These are phyloP conservation scores for Gymnarchus niloticus DNA, from an alignment of 2,113 vertebrate species.

Conservation along the genomic window DNA sequence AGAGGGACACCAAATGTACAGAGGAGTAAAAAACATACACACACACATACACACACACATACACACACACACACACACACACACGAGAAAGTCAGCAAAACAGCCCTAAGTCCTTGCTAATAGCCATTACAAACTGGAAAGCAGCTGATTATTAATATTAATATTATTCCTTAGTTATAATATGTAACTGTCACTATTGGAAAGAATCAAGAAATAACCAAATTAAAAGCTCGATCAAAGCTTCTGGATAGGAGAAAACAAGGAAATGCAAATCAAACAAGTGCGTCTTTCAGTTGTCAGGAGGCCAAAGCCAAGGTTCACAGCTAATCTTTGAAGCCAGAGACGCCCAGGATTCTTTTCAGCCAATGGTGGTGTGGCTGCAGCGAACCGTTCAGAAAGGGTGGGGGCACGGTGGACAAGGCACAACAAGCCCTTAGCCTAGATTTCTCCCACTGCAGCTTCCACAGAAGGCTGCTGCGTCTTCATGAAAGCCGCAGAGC, in stretches of 20 bases:
- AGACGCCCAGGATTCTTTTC: not conserved
- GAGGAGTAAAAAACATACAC: no score
- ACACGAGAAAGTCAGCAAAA: no score
- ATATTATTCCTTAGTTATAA: no score
- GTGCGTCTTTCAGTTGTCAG: not conserved
- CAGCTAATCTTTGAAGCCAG: not conserved
- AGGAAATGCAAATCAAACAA: not conserved
- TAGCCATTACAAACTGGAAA: no score
- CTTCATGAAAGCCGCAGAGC: not conserved
- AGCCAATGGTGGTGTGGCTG: not conserved
- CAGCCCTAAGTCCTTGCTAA: no score
- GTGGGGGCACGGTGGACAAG: not conserved
- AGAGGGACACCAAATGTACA: not conserved
- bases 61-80: no score
- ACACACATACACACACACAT: no score
- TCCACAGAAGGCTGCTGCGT: not conserved
- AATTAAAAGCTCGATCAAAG: not conserved
- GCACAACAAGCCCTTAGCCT: slow-evolving; percentile 5
- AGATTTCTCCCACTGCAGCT: not conserved
- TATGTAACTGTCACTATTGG: no score
- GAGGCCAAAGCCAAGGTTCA: not conserved
- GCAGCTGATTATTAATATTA: no score
- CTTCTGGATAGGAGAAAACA: not conserved
- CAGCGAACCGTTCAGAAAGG: not conserved
- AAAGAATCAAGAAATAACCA: not conserved